These are phyloP conservation scores for Aselliscus stoliczkanus DNA, from an alignment of 2,797 vertebrate species.

Conservation along the genomic window DNA sequence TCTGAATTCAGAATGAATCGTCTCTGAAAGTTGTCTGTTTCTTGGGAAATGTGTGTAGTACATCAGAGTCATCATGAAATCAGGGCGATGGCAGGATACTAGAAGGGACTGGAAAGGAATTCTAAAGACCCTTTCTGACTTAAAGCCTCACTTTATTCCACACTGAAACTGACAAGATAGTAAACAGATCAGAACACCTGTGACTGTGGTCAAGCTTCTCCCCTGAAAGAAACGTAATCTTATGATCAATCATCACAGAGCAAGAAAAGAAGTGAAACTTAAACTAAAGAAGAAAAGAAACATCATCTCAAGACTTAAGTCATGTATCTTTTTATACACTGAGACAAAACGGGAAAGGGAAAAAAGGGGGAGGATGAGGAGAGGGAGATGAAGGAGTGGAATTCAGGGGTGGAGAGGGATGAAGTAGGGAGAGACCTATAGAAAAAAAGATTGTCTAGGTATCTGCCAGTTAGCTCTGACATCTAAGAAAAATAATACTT, in stretches of 20 bases:
- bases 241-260: not conserved
- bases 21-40: constrained; percentile 9
- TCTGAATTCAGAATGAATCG: not conserved
- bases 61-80: not conserved
- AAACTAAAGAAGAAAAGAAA: not conserved
- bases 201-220: not conserved
- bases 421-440: not conserved
- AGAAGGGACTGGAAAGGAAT: not conserved
- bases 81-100: not conserved
- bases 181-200: not conserved
- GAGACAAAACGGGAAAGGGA: not conserved
- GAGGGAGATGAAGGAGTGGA: not conserved
- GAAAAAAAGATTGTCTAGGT: not conserved
- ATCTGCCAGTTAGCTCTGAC: not conserved
- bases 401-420: not conserved
- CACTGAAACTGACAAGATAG: not conserved
- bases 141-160: not conserved
- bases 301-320: not conserved
- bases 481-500: not conserved
- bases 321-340: not conserved
- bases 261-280: not conserved
- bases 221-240: not conserved
- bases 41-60: not conserved
- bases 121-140: not conserved
- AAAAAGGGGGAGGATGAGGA: not conserved